phyloP scores from a whole-genome alignment of 2,113 vertebrate species.

The Oryzias woworae region DNA sequence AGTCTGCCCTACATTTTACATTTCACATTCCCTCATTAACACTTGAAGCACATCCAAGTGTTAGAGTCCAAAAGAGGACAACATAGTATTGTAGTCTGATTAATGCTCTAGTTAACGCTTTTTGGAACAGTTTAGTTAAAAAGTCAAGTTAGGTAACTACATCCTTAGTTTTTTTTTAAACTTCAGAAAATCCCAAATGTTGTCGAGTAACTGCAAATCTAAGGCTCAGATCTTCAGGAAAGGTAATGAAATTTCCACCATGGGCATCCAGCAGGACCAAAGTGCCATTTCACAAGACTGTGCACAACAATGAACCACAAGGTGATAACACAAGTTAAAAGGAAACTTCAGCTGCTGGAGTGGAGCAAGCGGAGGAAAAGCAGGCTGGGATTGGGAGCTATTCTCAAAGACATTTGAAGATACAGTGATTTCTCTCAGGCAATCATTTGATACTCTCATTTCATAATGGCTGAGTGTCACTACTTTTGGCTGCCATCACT shows the following conservation, averaged over 20 bases:
- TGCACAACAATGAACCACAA: constrained; percentile 54
- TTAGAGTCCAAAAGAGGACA: constrained; percentile 20
- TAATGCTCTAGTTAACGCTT: constrained; percentile 20
- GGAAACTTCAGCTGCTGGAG: constrained; percentile 53
- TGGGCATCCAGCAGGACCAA: constrained; percentile 53
- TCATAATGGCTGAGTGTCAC: constrained; percentile 64
- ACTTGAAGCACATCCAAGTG: constrained; percentile 16
- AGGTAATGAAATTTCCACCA: constrained; percentile 66
- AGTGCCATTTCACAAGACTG: constrained; percentile 64
- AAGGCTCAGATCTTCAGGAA: constrained; percentile 48
- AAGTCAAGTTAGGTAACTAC: constrained; percentile 33
- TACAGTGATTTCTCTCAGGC: constrained; percentile 66
- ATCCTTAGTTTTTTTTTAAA: constrained; percentile 10
- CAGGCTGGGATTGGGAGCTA: constrained; percentile 50
- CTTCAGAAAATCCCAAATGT: constrained; percentile 25
- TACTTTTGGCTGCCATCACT: constrained; percentile 64
- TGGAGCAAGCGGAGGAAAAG: constrained; percentile 45
- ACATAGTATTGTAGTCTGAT: constrained; percentile 12
- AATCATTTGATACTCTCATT: constrained; percentile 70
- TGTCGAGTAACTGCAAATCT: constrained; percentile 54
- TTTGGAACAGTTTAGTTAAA: constrained; percentile 24
- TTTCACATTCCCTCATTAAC: constrained; percentile 22
- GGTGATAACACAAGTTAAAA: constrained; percentile 70
- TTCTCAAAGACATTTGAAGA: constrained; percentile 70
- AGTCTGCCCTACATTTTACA: constrained; percentile 27